Percentiles rank a stretch among this genome's conserved stretches.
These are phyloP conservation scores for Polymixis lichenea DNA, from an alignment of 2,888 invertebrate species.

Conservation along the genomic window DNA sequence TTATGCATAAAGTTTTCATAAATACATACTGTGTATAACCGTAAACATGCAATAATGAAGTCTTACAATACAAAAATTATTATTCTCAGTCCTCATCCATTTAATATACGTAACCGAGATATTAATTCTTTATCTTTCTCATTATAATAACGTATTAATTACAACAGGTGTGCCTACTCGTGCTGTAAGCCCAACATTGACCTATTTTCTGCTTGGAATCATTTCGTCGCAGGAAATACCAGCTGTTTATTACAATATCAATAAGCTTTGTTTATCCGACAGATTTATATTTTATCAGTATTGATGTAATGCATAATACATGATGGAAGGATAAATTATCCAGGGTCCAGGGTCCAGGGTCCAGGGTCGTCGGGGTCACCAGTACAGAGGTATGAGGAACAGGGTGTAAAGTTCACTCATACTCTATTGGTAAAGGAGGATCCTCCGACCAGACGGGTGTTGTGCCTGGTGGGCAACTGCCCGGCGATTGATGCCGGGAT, in stretches of 20 bases:
- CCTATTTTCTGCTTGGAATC: conserved; percentile 18
- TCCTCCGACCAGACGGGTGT: no score
- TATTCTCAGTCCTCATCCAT: background rate
- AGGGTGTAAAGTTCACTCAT: no score
- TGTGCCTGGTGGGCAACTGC: no score
- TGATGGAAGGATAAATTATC: background rate
- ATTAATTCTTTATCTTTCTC: conserved; percentile 4
- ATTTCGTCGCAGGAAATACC: conserved; percentile 6
- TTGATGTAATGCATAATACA: conserved; percentile 1
- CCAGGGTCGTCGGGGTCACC: no score
- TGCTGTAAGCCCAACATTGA: background rate
- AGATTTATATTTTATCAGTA: conserved; percentile 3
- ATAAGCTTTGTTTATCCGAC: conserved; percentile 11
- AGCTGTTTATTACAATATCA: conserved; percentile 24
- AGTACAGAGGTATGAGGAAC: no score
- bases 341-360: no score
- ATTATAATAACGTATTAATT: conserved; percentile 13
- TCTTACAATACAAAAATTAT: background rate
- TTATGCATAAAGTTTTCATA: no score
- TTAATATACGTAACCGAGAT: background rate
- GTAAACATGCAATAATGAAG: background rate
- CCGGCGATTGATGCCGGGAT: no score
- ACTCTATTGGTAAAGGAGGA: no score
- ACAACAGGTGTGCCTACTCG: conserved; percentile 5
- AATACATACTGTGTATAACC: no score